A percentile compares a stretch with the other conserved stretches of the same genome.
Evolutionary conservation across 2,113 vertebrate genomes (phyloP).

Genomic region (Excalfactoria chinensis): DNA sequence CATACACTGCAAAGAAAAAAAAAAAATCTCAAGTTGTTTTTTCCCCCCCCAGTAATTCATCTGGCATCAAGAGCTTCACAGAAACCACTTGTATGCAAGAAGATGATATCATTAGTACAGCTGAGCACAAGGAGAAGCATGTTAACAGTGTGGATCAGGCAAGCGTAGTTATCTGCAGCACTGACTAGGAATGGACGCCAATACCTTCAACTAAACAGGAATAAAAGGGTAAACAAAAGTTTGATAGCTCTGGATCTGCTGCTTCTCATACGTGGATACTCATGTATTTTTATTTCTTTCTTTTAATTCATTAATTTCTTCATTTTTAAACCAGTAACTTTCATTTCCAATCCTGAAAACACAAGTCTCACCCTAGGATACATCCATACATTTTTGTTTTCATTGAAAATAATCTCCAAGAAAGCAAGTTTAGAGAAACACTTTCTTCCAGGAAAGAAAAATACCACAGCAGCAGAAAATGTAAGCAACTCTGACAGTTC

Average conservation of each 20-base stretch:
- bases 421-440: neutral
- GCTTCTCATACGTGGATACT: neutral
- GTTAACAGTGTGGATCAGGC: rapidly evolving
- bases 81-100: neutral
- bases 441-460: neutral
- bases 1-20: neutral
- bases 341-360: neutral
- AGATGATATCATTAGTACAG: neutral
- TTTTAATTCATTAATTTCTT: neutral
- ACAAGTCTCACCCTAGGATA: neutral
- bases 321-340: neutral
- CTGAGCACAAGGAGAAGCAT: neutral
- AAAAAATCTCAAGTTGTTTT: neutral
- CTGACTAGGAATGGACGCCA: neutral
- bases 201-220: neutral
- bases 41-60: neutral
- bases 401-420: neutral
- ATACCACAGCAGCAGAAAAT: neutral
- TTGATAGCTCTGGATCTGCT: neutral
- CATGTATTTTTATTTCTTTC: neutral
- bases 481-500: rapidly evolving
- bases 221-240: neutral
- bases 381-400: neutral
- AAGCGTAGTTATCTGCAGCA: neutral
- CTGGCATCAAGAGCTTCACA: neutral